These are phyloP conservation scores for Grammomys dolichurus DNA, from an alignment of 2,113 vertebrate species.

Conservation along the genomic window DNA sequence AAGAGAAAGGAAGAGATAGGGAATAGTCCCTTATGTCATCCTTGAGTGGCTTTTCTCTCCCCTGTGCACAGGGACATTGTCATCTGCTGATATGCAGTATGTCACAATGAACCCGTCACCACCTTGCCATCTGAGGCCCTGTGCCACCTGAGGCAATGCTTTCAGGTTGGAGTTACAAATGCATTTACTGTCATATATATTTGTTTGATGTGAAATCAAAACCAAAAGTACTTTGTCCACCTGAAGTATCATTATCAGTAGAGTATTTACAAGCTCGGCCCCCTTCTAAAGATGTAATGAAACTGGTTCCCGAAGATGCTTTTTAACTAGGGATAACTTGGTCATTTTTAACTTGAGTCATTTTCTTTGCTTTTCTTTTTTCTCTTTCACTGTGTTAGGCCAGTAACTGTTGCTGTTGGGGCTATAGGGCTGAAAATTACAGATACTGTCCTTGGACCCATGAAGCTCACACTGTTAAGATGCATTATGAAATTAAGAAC, in stretches of 20 bases:
- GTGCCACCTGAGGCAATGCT: background rate
- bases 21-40: background rate
- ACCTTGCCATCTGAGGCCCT: background rate
- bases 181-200: constrained; percentile 5
- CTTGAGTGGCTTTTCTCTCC: background rate
- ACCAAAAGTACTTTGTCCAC: background rate
- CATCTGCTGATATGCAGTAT: background rate
- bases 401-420: background rate
- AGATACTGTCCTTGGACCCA: background rate
- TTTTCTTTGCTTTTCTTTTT: constrained; percentile 46
- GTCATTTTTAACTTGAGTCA: background rate
- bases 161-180: background rate
- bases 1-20: background rate
- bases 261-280: constrained; percentile 10
- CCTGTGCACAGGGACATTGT: background rate
- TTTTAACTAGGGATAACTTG: background rate
- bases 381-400: background rate
- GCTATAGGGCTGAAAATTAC: background rate
- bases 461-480: background rate
- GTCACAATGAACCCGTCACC: background rate
- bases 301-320: constrained; percentile 28
- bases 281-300: background rate
- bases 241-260: constrained; percentile 1
- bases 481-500: background rate
- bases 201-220: constrained; percentile 11